phyloP scores from a whole-genome alignment of 2,888 invertebrate genomes.

The Sarcophaga subvicina region DNA sequence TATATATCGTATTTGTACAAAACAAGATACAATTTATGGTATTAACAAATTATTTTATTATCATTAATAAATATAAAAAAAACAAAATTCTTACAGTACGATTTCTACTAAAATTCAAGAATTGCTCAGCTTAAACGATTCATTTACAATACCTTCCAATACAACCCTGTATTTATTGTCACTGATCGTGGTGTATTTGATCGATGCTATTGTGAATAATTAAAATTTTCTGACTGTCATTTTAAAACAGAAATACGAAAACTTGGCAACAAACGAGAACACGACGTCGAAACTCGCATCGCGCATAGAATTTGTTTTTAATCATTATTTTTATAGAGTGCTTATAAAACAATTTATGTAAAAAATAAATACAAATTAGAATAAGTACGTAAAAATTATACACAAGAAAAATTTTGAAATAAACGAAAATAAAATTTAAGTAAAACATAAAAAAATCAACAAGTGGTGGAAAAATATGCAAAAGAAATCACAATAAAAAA shows the following conservation, averaged over 20 bases:
- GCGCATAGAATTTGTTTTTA: constrained; percentile 33
- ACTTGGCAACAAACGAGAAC: constrained; percentile 49
- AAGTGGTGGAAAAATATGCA: constrained; percentile 50
- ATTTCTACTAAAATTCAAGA: no score
- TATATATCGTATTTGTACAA: no score
- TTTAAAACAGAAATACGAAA: constrained; percentile 34
- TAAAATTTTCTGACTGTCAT: constrained; percentile 36
- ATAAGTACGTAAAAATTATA: neutral
- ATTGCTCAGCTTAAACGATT: no score
- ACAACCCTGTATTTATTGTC: neutral
- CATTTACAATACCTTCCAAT: neutral
- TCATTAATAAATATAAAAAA: no score
- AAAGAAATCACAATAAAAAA: constrained; percentile 14
- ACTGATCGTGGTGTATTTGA: constrained; percentile 47
- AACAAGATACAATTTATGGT: no score
- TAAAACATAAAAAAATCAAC: constrained; percentile 44
- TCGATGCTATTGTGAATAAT: constrained; percentile 45
- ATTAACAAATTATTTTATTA: no score
- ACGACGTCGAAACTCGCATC: constrained; percentile 38
- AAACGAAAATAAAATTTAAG: constrained; percentile 10
- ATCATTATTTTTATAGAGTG: constrained; percentile 14
- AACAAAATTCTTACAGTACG: no score
- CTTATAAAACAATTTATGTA: constrained; percentile 11
- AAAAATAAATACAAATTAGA: constrained; percentile 1
- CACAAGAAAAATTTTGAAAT: neutral